Percentiles rank a stretch among this genome's conserved stretches.
Conservation (phyloP, 2,888 invertebrate genomes). For the Aricia artaxerxes region DNA sequence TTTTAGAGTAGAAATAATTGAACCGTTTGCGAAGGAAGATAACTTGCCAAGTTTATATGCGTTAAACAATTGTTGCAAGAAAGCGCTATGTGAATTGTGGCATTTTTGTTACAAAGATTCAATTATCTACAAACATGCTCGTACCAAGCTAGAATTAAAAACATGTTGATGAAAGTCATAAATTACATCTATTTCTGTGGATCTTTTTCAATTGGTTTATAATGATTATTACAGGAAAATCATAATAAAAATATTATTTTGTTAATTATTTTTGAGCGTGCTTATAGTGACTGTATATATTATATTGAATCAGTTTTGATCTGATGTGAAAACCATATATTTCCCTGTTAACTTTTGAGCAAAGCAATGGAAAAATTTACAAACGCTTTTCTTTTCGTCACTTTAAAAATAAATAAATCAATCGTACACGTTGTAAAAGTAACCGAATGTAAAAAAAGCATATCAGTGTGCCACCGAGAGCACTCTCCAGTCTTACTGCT, state of each 20-base stretch:
- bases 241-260: neutral
- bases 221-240: neutral
- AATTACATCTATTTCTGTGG: no score
- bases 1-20: slow-evolving; percentile 27
- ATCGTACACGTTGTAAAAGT: slow-evolving; percentile 51
- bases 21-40: slow-evolving; percentile 13
- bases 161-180: no score
- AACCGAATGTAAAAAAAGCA: slow-evolving; percentile 67
- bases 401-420: slow-evolving; percentile 62
- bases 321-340: neutral
- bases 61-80: neutral
- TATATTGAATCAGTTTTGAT: no score
- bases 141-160: neutral
- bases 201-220: neutral
- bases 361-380: slow-evolving; percentile 38
- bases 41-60: neutral
- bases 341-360: neutral
- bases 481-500: slow-evolving; percentile 72
- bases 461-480: slow-evolving; percentile 75
- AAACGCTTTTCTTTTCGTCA: slow-evolving; percentile 49
- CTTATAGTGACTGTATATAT: no score
- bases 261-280: no score
- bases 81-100: neutral
- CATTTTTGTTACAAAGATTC: neutral
- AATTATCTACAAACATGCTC: neutral